Evolutionary conservation across 2,113 vertebrate species (phyloP).

Genomic region (Oryzias javanicus): DNA sequence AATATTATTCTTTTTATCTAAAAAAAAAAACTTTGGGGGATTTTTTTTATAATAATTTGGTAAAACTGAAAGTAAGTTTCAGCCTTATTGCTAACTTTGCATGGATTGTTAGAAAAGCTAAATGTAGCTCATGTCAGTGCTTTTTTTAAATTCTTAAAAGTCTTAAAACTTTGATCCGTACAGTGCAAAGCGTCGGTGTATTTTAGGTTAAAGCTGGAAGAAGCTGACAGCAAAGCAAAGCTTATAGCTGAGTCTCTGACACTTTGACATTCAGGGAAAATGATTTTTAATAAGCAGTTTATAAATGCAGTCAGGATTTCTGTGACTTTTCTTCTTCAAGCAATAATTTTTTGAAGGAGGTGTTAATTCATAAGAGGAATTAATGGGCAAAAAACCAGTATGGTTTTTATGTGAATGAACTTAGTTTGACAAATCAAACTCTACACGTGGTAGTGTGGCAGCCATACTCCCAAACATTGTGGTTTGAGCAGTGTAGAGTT

Average conservation of each 20-base stretch:
- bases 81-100: no score
- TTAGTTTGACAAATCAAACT: conserved; percentile 14
- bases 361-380: no score
- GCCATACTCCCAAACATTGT: neutral
- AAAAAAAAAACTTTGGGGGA: no score
- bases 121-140: neutral
- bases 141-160: conserved; percentile 9
- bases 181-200: conserved; percentile 32
- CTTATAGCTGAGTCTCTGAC: conserved; percentile 44
- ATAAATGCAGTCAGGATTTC: conserved; percentile 29
- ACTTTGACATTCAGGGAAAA: conserved; percentile 39
- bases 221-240: conserved; percentile 45
- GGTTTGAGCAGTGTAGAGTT: conserved; percentile 39
- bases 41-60: no score
- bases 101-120: no score
- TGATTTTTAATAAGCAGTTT: conserved; percentile 26
- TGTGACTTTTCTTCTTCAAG: neutral
- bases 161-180: conserved; percentile 29
- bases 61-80: no score
- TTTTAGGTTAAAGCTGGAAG: conserved; percentile 45
- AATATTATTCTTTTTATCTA: no score
- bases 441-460: conserved; percentile 28
- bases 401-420: no score
- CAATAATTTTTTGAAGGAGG: no score
- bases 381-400: no score